These are phyloP conservation scores for Crotalus adamanteus DNA, from an alignment of 2,797 vertebrate species.

Conservation along the genomic window DNA sequence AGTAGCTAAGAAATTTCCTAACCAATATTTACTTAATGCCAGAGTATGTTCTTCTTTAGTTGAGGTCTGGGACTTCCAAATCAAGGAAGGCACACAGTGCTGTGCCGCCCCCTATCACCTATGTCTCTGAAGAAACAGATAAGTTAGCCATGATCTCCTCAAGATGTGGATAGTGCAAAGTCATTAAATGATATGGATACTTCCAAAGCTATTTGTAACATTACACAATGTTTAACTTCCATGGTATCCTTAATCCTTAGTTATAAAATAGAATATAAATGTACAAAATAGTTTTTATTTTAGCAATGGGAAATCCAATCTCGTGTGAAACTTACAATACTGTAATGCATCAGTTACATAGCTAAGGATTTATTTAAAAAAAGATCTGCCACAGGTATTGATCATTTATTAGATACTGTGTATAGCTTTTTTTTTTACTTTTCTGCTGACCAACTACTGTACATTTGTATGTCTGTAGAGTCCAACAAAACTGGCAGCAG, in stretches of 20 bases:
- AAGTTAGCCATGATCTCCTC: neutral
- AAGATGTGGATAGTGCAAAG: neutral
- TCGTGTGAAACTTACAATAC: neutral
- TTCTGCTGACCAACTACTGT: constrained; percentile 46
- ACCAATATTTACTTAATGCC: neutral
- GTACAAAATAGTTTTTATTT: neutral
- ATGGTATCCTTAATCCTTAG: neutral
- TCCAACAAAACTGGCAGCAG: constrained; percentile 37
- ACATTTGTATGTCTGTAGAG: constrained; percentile 37
- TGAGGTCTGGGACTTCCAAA: neutral
- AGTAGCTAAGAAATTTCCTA: neutral
- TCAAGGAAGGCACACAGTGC: neutral
- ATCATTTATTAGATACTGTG: neutral
- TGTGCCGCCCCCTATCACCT: neutral
- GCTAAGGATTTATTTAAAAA: neutral
- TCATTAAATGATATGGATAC: neutral
- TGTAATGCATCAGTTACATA: neutral
- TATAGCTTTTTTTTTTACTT: constrained; percentile 48
- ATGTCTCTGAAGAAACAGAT: neutral
- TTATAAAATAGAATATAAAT: neutral
- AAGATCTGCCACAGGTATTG: neutral
- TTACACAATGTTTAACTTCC: neutral
- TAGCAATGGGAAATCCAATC: neutral
- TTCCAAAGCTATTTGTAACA: neutral
- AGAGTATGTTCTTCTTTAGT: neutral